Base-by-base conservation (phyloP, 1,140 invertebrate species). In the Pristionchus pacificus region DNA sequence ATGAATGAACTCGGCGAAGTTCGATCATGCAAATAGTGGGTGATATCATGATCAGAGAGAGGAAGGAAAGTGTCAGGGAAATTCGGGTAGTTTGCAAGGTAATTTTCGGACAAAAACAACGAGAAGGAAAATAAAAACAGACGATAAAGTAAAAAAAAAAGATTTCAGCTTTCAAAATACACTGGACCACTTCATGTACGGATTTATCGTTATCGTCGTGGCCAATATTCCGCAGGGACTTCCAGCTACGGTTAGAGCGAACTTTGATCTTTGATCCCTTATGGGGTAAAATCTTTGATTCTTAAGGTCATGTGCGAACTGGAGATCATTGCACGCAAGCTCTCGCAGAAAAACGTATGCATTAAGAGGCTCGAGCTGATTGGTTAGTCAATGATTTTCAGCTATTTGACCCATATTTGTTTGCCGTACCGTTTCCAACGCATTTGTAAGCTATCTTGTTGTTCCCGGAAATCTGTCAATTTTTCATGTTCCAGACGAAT, bases 351-450 rank as follows among this genome's bases (percentile, higher is more conserved):
- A 71, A 96, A 97, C 83, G 93, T 92, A 0, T 97, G 98, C 77
- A 91, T 98, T 1, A 98, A 98, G 85, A 95, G 97, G 86, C 85
- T 98, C 72, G 95, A 95, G 55, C 97, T 94, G 25, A 95, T 98
- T 1, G 38, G 38, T 49, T 10, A 49, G 38, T 1, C 1, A 28
- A 60, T 49, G 19, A 19, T 19, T 49, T n/a, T n/a, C n/a, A n/a
- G n/a, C n/a, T n/a, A n/a, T n/a, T n/a, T n/a, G n/a, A n/a, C n/a
- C n/a, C n/a, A n/a, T n/a, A n/a, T n/a, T n/a, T n/a, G n/a, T n/a
- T n/a, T n/a, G n/a, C n/a, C n/a, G n/a, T n/a, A n/a, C n/a, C n/a
- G n/a, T n/a, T n/a, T n/a, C n/a, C n/a, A n/a, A n/a, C n/a, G n/a
- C n/a, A 33, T 27, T 30, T 33, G 2, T 49, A 33, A 15, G 1